phyloP scores from a whole-genome alignment of 2,113 vertebrate genomes.

The Gymnogyps californianus region DNA sequence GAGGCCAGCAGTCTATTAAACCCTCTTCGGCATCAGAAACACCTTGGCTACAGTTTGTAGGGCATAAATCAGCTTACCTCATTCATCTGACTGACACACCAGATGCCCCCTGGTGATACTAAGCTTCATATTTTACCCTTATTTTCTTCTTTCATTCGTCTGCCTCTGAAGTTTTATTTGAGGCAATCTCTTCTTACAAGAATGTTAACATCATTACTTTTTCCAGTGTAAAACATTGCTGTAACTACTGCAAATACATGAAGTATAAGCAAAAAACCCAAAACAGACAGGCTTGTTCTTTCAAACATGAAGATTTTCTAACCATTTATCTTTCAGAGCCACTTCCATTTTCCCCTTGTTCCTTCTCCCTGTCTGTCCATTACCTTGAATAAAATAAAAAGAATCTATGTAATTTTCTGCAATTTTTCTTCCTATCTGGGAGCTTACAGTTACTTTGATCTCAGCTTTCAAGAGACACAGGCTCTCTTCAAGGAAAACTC shows the following conservation, averaged over 20 bases:
- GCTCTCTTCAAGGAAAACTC: constrained; percentile 62
- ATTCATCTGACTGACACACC: constrained; percentile 58
- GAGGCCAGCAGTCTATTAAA: constrained; percentile 53
- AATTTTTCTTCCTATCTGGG: constrained; percentile 69
- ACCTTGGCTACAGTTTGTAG: constrained; percentile 52
- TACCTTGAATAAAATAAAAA: constrained; percentile 67
- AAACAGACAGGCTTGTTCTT: not conserved
- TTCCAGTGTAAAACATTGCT: constrained; percentile 34
- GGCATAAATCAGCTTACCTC: constrained; percentile 65
- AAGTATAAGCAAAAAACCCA: not conserved
- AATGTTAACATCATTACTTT: constrained; percentile 61
- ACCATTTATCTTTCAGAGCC: constrained; percentile 48
- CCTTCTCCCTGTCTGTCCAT: constrained; percentile 47
- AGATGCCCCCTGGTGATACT: constrained; percentile 50
- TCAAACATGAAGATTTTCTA: constrained; percentile 30
- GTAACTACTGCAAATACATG: constrained; percentile 35
- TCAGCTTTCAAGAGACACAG: constrained; percentile 73
- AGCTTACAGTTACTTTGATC: constrained; percentile 87
- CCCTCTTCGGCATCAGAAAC: constrained; percentile 32
- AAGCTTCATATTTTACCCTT: constrained; percentile 64
- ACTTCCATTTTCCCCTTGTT: constrained; percentile 46
- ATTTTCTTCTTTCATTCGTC: constrained; percentile 59
- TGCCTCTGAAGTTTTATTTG: constrained; percentile 68
- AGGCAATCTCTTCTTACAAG: constrained; percentile 55
- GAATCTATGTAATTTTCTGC: constrained; percentile 75